These are phyloP conservation scores for Esox niger DNA, from an alignment of 2,113 vertebrate genomes.

Conservation along the genomic window DNA sequence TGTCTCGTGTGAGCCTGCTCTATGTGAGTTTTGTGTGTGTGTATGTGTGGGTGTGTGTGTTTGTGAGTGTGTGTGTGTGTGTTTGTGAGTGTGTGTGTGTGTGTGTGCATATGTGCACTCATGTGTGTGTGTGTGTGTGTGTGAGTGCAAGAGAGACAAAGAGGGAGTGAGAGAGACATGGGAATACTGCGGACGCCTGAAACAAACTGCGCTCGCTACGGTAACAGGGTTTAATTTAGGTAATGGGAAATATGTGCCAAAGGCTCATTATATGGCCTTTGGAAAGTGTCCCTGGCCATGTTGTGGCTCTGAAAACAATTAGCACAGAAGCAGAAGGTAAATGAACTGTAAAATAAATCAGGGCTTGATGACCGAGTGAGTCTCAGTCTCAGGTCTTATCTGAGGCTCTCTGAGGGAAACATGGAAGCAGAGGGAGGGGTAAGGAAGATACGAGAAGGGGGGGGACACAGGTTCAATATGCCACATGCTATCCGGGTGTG, in stretches of 20 bases:
- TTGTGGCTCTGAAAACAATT: conserved; percentile 53
- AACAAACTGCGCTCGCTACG: conserved; percentile 19
- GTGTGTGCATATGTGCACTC: neutral
- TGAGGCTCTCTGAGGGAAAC: conserved; percentile 18
- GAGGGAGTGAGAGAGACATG: neutral
- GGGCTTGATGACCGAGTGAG: conserved; percentile 40
- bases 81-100: neutral
- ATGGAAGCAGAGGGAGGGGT: neutral
- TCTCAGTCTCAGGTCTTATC: conserved; percentile 35
- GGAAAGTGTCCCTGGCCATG: conserved; percentile 50
- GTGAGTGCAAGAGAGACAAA: neutral
- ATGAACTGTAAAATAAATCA: conserved; percentile 53
- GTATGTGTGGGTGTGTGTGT: neutral
- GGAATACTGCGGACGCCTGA: conserved; percentile 14
- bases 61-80: neutral
- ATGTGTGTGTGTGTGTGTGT: neutral
- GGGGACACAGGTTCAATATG: conserved; percentile 31
- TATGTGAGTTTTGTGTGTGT: neutral
- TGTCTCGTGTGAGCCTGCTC: neutral
- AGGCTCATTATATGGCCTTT: conserved; percentile 49
- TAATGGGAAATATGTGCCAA: conserved; percentile 42
- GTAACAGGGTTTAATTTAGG: conserved; percentile 44
- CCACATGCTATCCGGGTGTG: conserved; percentile 38
- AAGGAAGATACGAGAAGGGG: conserved; percentile 15
- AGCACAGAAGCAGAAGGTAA: conserved; percentile 53